Conservation (phyloP, 2,113 vertebrate genomes). For the Cebus imitator region DNA sequence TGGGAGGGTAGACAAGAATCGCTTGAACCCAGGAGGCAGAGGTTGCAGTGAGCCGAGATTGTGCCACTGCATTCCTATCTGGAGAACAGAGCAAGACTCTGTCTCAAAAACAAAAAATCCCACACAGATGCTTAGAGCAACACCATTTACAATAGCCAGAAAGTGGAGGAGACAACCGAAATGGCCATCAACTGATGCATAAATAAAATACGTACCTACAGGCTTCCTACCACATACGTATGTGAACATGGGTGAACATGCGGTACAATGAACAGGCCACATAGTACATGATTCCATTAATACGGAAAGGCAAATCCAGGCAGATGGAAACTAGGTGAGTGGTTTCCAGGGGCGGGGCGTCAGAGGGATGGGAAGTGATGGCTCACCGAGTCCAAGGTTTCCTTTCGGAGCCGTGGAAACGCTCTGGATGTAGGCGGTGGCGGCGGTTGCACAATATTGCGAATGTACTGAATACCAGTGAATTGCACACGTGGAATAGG, state of each 20-base stretch:
- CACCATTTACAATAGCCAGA: background rate
- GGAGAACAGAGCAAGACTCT: no score
- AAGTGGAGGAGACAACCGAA: background rate
- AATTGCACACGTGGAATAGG: background rate
- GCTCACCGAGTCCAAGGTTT: background rate
- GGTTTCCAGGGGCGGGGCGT: background rate
- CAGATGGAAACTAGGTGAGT: background rate
- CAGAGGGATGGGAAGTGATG: background rate
- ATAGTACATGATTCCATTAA: background rate
- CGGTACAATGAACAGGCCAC: background rate
- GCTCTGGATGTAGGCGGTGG: background rate
- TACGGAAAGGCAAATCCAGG: background rate
- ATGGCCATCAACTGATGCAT: background rate
- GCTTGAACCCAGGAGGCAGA: no score
- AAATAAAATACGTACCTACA: background rate
- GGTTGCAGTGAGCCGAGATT: no score
- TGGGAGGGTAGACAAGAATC: no score
- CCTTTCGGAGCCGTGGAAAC: background rate
- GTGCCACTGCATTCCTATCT: no score
- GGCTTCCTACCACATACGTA: background rate
- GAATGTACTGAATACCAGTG: background rate
- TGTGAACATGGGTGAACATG: rapidly evolving
- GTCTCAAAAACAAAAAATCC: no score
- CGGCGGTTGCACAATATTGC: background rate
- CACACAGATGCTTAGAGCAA: background rate